phyloP scores from a whole-genome alignment of 1,140 invertebrate genomes.

The Physella acuta region DNA sequence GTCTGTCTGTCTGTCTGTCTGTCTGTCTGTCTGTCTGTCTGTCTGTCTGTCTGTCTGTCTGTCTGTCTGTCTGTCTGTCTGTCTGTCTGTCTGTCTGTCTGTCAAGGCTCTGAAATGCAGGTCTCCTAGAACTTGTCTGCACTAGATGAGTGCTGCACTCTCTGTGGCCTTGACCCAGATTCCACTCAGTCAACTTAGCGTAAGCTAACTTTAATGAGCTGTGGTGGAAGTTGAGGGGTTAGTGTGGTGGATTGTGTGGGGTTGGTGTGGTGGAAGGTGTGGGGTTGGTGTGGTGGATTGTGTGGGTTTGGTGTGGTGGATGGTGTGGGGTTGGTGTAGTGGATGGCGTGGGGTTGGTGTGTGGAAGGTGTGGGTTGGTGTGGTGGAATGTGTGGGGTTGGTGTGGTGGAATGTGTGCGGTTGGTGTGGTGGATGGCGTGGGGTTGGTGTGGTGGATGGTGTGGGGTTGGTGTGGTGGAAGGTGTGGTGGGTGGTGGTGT shows the following conservation, averaged over 20 bases:
- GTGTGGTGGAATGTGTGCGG: not conserved
- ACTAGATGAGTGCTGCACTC: too few species aligned
- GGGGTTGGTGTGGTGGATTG: not conserved
- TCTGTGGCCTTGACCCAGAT: too few species aligned
- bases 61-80: conserved; percentile 3
- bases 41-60: conserved; percentile 3
- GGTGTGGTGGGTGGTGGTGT: not conserved
- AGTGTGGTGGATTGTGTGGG: not conserved
- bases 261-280: not conserved
- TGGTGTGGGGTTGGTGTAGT: not conserved
- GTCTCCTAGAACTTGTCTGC: too few species aligned
- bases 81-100: conserved; percentile 3
- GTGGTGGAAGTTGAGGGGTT: not conserved
- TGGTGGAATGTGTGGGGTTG: not conserved
- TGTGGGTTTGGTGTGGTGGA: not conserved
- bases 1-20: conserved; percentile 3
- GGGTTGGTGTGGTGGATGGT: not conserved
- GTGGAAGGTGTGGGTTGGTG: not conserved
- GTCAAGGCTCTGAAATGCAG: not conserved
- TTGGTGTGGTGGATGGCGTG: not conserved
- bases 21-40: conserved; percentile 3
- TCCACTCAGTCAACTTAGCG: too few species aligned
- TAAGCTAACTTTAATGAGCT: too few species aligned
- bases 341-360: not conserved
- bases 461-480: not conserved